Conservation (phyloP, 2,113 vertebrate genomes). For the Riparia riparia region DNA sequence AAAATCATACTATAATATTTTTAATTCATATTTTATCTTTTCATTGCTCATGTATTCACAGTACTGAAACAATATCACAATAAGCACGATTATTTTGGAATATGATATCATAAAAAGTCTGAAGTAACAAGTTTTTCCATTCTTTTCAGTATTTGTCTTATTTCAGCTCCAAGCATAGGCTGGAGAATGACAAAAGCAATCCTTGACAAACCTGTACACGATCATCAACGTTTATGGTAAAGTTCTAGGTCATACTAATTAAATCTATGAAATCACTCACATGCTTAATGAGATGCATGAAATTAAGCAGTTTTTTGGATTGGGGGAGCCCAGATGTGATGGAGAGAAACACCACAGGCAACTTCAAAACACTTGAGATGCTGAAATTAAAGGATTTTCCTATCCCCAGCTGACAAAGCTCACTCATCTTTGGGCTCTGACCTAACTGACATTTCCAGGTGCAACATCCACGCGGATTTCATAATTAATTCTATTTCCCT, state of each 20-base stretch:
- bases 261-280: not conserved
- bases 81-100: not conserved
- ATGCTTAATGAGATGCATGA: not conserved
- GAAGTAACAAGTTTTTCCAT: accelerated
- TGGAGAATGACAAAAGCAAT: not conserved
- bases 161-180: not conserved
- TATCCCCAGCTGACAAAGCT: not conserved
- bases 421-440: not conserved
- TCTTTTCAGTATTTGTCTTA: not conserved
- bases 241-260: not conserved
- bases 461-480: not conserved
- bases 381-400: not conserved
- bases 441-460: not conserved
- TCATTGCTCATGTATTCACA: not conserved
- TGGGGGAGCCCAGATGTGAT: not conserved
- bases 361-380: not conserved
- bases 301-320: accelerated
- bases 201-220: no score
- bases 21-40: accelerated
- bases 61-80: not conserved
- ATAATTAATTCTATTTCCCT: not conserved
- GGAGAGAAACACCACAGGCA: not conserved
- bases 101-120: accelerated
- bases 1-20: no score
- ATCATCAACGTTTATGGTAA: not conserved